Percentiles rank a stretch among this genome's conserved stretches.
Evolutionary conservation across 1,140 invertebrate species (phyloP).

Genomic region (Trachymyrmex cornetzi): DNA sequence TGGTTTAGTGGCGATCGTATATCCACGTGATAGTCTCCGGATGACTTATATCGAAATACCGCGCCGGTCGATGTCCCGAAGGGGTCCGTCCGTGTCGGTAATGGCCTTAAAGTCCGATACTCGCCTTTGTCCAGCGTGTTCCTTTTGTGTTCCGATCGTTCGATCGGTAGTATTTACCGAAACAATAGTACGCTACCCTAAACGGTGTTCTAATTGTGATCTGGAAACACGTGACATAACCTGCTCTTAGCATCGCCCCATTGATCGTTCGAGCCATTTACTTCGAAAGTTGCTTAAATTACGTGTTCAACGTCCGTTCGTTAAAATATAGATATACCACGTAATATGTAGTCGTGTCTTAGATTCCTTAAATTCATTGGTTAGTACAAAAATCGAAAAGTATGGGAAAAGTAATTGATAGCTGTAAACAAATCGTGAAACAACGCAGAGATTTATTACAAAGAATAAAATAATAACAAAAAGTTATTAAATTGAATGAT

Average conservation of each 20-base stretch:
- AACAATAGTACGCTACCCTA: conserved; percentile 67
- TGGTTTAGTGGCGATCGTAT: neutral
- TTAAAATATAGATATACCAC: conserved; percentile 20
- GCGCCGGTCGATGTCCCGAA: conserved; percentile 18
- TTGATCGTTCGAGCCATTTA: conserved; percentile 16
- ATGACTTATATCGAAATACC: conserved; percentile 29
- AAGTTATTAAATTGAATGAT: conserved; percentile 25
- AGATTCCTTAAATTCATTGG: neutral
- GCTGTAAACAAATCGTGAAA: neutral
- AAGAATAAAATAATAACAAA: neutral
- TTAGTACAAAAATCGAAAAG: neutral
- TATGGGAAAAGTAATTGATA: neutral
- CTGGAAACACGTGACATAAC: conserved; percentile 33
- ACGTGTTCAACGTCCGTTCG: conserved; percentile 18
- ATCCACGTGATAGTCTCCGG: conserved; percentile 44
- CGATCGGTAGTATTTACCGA: conserved; percentile 57
- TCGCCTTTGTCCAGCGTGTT: conserved; percentile 46
- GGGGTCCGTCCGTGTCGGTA: neutral
- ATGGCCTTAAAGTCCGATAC: conserved; percentile 60
- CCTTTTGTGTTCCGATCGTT: conserved; percentile 68
- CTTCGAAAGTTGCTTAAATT: conserved; percentile 18
- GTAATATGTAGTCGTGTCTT: neutral
- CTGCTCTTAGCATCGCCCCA: neutral
- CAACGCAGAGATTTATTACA: neutral
- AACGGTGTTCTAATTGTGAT: conserved; percentile 64